A percentile compares a stretch with the other conserved stretches of the same genome.
These are phyloP conservation scores for Phrynocephalus forsythii DNA, from an alignment of 2,797 vertebrate genomes.

Conservation along the genomic window DNA sequence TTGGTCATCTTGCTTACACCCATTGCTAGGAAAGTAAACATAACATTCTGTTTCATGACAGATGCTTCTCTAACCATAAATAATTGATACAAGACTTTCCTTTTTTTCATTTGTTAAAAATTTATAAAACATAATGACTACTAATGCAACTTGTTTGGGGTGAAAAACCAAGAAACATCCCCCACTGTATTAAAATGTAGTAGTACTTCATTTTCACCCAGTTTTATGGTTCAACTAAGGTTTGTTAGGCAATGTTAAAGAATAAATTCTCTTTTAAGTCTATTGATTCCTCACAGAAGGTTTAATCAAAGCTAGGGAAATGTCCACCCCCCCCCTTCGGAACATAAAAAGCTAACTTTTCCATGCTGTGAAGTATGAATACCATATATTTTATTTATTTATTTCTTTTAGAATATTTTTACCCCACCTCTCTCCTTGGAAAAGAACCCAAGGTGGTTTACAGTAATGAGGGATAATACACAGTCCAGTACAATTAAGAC, in stretches of 20 bases:
- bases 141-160: conserved; percentile 43
- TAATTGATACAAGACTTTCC: conserved; percentile 52
- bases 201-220: conserved; percentile 60
- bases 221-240: conserved; percentile 55
- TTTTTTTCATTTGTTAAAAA: conserved; percentile 47
- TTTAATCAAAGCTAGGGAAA: conserved; percentile 39
- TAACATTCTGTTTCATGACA: conserved; percentile 55
- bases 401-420: too few species aligned
- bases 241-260: conserved; percentile 65
- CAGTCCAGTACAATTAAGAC: too few species aligned
- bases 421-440: too few species aligned
- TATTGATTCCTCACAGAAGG: conserved; percentile 61
- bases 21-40: conserved; percentile 52
- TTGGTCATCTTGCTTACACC: conserved; percentile 48
- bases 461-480: too few species aligned
- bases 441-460: too few species aligned
- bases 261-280: conserved; percentile 63
- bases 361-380: too few species aligned
- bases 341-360: too few species aligned
- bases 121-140: conserved; percentile 44
- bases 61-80: conserved; percentile 40
- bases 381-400: too few species aligned
- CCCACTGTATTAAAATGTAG: conserved; percentile 63
- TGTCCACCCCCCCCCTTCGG: too few species aligned
- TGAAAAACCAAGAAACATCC: conserved; percentile 62